These are phyloP conservation scores for Gallirallus australis DNA, from an alignment of 2,797 vertebrate genomes.

Conservation along the genomic window DNA sequence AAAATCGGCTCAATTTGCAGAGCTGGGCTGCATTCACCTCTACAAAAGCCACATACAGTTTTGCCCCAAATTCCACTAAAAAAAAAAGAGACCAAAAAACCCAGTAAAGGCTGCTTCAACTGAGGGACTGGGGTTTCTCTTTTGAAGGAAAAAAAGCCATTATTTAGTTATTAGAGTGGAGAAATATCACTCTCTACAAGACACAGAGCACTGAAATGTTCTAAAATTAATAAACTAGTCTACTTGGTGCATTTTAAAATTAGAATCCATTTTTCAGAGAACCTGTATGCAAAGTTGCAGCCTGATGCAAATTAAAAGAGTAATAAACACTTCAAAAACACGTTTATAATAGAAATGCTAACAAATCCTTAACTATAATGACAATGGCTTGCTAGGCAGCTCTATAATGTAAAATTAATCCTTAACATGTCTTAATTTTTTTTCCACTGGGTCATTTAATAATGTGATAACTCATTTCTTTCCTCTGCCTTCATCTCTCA, in stretches of 20 bases:
- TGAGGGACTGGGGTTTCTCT: not conserved
- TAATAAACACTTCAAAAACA: conserved; percentile 24
- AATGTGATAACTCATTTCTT: conserved; percentile 64
- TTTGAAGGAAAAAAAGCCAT: not conserved
- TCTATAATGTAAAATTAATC: conserved; percentile 57
- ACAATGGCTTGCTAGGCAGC: conserved; percentile 50
- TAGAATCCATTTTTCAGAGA: conserved; percentile 28
- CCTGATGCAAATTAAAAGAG: conserved; percentile 29
- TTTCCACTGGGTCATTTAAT: conserved; percentile 73
- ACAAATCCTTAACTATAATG: conserved; percentile 55
- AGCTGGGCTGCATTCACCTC: not conserved
- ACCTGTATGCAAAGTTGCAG: conserved; percentile 19
- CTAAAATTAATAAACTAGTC: conserved; percentile 47
- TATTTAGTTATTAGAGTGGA: not conserved
- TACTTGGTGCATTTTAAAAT: conserved; percentile 25
- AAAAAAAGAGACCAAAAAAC: not conserved
- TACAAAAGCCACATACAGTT: not conserved
- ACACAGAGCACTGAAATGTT: not conserved
- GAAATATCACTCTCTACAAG: not conserved
- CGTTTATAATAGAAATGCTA: conserved; percentile 46
- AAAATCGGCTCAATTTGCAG: conserved; percentile 6
- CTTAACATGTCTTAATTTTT: conserved; percentile 57
- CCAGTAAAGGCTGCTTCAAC: not conserved
- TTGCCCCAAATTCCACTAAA: not conserved
- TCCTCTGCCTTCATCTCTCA: conserved; percentile 65